Conservation (phyloP, 2,113 vertebrate species). For the Noctilio leporinus region DNA sequence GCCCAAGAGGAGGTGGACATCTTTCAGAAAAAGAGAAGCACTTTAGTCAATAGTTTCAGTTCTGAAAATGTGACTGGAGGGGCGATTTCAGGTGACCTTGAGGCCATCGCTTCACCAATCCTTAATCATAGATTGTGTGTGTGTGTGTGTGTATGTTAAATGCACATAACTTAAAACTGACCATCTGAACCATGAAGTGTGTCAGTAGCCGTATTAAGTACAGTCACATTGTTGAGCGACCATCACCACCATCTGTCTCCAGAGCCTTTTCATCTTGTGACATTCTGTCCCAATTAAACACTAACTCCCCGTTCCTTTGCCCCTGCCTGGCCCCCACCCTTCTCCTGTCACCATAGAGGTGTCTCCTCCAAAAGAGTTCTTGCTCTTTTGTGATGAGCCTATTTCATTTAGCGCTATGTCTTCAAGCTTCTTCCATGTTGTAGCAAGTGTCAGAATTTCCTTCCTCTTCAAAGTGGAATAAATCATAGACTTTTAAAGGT, state of each 20-base stretch:
- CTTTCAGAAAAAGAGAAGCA: not conserved
- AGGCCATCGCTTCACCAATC: not conserved
- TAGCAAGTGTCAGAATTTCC: not conserved
- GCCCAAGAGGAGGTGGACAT: not conserved
- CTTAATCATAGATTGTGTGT: not conserved
- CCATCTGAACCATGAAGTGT: not conserved
- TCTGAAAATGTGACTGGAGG: not conserved
- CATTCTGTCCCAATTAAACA: too few species aligned
- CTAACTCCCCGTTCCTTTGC: fast-evolving
- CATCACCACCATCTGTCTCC: not conserved
- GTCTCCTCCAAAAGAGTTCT: too few species aligned
- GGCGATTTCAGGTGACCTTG: not conserved
- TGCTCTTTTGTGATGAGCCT: not conserved
- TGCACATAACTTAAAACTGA: not conserved
- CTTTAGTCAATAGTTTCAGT: fast-evolving
- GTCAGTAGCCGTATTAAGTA: fast-evolving
- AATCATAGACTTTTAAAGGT: not conserved
- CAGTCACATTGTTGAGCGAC: not conserved
- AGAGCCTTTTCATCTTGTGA: not conserved
- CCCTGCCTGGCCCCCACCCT: too few species aligned
- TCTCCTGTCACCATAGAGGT: too few species aligned
- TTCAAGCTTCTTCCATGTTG: not conserved
- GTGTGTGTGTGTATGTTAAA: not conserved
- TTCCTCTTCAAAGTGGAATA: not conserved
- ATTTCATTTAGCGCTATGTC: not conserved